phyloP scores from a whole-genome alignment of 1,140 invertebrate genomes.

The Dufourea novaeangliae region DNA sequence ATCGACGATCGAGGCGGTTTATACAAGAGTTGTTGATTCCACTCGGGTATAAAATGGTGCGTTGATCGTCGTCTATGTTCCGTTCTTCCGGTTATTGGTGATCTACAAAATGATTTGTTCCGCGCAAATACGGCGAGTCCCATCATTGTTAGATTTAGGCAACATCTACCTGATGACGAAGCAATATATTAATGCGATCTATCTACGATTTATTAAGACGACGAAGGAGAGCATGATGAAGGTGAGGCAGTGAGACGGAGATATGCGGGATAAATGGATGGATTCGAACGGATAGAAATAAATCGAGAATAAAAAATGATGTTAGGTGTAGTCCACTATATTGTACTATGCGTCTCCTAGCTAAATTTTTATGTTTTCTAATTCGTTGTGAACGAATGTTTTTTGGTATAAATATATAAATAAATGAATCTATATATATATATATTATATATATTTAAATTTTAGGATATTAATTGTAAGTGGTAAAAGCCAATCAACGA shows the following conservation, averaged over 20 bases:
- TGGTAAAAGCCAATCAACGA: constrained; percentile 66
- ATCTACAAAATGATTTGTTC: background rate
- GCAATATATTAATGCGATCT: constrained; percentile 72
- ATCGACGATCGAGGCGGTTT: constrained; percentile 28
- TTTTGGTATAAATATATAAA: constrained; percentile 68
- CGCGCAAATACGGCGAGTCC: constrained; percentile 32
- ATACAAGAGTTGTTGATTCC: too few relatives aligned
- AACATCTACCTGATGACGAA: constrained; percentile 76
- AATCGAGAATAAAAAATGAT: constrained; percentile 52
- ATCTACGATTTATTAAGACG: constrained; percentile 62
- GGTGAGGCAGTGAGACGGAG: background rate
- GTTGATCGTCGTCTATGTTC: too few relatives aligned
- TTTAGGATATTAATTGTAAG: constrained; percentile 59
- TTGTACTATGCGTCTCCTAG: constrained; percentile 72
- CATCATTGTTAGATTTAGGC: constrained; percentile 70
- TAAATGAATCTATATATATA: constrained; percentile 59
- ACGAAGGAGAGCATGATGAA: background rate
- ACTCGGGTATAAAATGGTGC: too few relatives aligned
- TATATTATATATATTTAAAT: constrained; percentile 66
- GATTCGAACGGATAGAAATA: background rate
- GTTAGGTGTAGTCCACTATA: constrained; percentile 73
- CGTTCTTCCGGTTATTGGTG: background rate
- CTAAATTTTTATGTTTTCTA: constrained; percentile 74
- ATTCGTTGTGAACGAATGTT: constrained; percentile 73
- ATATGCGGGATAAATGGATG: background rate